Conservation (phyloP, 2,888 invertebrate genomes). For the Helleia helle region DNA sequence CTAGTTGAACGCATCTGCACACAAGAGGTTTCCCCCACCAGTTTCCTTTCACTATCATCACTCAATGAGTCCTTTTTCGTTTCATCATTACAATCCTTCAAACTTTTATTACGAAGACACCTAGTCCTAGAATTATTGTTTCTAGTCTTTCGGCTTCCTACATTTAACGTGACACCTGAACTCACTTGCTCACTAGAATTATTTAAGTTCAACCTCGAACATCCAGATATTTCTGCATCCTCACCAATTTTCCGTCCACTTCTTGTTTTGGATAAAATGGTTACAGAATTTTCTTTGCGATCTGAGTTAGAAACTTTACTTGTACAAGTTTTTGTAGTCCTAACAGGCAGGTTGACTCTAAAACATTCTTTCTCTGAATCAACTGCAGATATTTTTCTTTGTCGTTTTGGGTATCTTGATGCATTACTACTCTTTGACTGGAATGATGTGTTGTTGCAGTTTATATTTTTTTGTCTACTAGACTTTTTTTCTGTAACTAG, state of each 20-base stretch:
- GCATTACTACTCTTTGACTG: conserved; percentile 39
- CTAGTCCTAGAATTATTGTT: conserved; percentile 12
- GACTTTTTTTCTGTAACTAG: conserved; percentile 17
- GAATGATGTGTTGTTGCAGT: conserved; percentile 42
- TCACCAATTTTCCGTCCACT: conserved; percentile 43
- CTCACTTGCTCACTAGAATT: conserved; percentile 41
- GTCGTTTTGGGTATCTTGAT: conserved; percentile 51
- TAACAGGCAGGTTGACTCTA: conserved; percentile 21
- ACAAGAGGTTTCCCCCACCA: conserved; percentile 10
- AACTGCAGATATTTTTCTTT: conserved; percentile 29
- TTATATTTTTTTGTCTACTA: conserved; percentile 25
- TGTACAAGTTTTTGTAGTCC: conserved; percentile 27
- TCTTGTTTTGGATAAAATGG: conserved; percentile 38
- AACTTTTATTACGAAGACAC: conserved; percentile 15
- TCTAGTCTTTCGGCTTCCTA: conserved; percentile 32
- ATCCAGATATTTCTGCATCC: conserved; percentile 39
- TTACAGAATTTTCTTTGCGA: conserved; percentile 43
- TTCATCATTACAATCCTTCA: conserved; percentile 13
- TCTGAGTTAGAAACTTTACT: conserved; percentile 37
- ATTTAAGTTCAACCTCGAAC: conserved; percentile 25
- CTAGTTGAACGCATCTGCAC: conserved; percentile 16
- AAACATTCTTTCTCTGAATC: conserved; percentile 18
- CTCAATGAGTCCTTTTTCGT: conserved; percentile 14
- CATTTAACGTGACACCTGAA: conserved; percentile 45
- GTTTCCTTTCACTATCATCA: conserved; percentile 17